Percentiles rank a stretch among this genome's conserved stretches.
phyloP scores from a whole-genome alignment of 2,888 invertebrate species.

The Adelphocoris suturalis region DNA sequence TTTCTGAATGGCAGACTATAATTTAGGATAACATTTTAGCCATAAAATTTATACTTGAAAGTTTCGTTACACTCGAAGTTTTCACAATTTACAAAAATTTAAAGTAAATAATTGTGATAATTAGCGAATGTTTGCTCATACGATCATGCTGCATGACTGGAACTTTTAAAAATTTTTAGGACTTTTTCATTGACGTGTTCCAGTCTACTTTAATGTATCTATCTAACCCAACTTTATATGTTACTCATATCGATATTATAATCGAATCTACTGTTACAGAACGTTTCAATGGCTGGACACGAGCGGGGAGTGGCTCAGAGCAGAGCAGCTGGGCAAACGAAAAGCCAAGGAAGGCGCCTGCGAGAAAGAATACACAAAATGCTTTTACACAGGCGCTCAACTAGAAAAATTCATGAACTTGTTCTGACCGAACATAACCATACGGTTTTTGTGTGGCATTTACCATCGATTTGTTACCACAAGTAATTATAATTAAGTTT shows the following conservation, averaged over 20 bases:
- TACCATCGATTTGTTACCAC: slow-evolving; percentile 13
- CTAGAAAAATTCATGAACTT: slow-evolving; percentile 69
- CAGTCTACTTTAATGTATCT: too few species aligned
- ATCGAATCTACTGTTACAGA: slow-evolving; percentile 44
- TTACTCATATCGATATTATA: background rate
- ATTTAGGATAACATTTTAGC: too few species aligned
- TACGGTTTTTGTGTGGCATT: background rate
- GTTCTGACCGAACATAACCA: slow-evolving; percentile 4
- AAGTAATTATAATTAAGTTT: background rate
- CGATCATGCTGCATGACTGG: too few species aligned
- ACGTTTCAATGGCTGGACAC: slow-evolving; percentile 72
- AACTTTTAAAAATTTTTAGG: too few species aligned
- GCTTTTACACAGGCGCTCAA: slow-evolving; percentile 71
- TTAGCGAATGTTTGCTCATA: too few species aligned
- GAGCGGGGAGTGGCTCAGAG: slow-evolving; percentile 69
- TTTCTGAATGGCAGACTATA: too few species aligned
- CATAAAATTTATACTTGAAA: too few species aligned
- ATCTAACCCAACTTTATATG: too few species aligned
- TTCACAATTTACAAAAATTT: too few species aligned
- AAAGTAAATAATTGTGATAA: too few species aligned
- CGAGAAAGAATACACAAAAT: slow-evolving; percentile 67
- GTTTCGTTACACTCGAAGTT: too few species aligned
- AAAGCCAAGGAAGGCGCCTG: slow-evolving; percentile 69
- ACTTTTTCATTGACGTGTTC: too few species aligned
- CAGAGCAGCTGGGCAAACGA: slow-evolving; percentile 68